Evolutionary conservation across 2,888 invertebrate genomes (phyloP).

Genomic region (Drosophila diplacantha): DNA sequence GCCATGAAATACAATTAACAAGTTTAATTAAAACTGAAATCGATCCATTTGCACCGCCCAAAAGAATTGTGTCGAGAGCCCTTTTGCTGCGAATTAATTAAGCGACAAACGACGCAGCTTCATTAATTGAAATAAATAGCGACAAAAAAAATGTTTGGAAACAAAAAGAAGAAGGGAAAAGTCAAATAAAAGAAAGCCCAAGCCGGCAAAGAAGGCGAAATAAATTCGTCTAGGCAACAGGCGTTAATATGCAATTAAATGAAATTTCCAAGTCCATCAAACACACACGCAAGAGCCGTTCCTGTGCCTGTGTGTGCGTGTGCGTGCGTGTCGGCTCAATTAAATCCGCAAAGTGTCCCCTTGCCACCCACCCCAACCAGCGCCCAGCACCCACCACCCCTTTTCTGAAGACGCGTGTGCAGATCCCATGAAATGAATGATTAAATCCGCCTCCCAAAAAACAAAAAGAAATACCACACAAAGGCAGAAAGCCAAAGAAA

Average conservation of each 20-base stretch:
- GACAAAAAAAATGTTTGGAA: conserved; percentile 5
- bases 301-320: conserved; percentile 18
- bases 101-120: conserved; percentile 57
- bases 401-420: conserved; percentile 46
- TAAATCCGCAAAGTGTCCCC: conserved; percentile 60
- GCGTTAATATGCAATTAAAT: conserved; percentile 67
- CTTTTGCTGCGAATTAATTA: conserved; percentile 55
- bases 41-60: conserved; percentile 2
- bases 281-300: conserved; percentile 17
- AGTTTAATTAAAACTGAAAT: conserved; percentile 50
- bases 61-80: conserved; percentile 8
- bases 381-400: conserved; percentile 1
- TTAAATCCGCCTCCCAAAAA: conserved; percentile 30
- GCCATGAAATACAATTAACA: conserved; percentile 43
- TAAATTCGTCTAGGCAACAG: conserved; percentile 53
- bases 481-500: conserved; percentile 18
- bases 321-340: conserved; percentile 62
- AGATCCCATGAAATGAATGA: conserved; percentile 55
- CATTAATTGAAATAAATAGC: conserved; percentile 69
- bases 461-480: conserved; percentile 17
- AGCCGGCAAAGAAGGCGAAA: conserved; percentile 8
- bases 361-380: conserved; percentile 1
- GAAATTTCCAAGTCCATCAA: conserved; percentile 46
- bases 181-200: conserved; percentile 9
- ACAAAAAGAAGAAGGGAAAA: conserved; percentile 3